Evolutionary conservation across 2,888 invertebrate genomes (phyloP), one percentile per base, ranked within the genome.

Genomic region (Dioctria linearis): DNA sequence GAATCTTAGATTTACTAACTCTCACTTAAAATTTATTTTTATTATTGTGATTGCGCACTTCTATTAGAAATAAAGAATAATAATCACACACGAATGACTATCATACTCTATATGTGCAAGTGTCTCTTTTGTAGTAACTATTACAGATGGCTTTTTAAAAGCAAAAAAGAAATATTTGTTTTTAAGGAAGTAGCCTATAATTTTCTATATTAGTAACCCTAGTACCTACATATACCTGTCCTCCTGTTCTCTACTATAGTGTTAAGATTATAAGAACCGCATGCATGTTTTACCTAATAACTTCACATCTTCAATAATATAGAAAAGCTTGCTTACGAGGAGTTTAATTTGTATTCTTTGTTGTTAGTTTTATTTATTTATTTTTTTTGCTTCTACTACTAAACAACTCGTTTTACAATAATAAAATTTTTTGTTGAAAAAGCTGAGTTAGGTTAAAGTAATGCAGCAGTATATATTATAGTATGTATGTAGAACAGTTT

Each of bases 301-400:
- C 51, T 11, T 11, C 69, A 69, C 40, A 49, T 69, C 69, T 51
- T 69, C 51, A 25, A 25, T 25, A 25, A 25, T 25, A 69, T 69
- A 69, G 69, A 69, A 51, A 25, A 37, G 69, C 69, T 69, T 69
- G 69, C 69, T 69, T 69, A 69, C 49, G 49, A 69, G 69, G 25
- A 49, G 51, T 37, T 69, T 51, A 39, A 69, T 25, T 25, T 25
- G 25, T 25, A 25, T 25, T 25, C 25, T 25, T 25, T 25, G 25
- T 25, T 25, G 25, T 25, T 25, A 25, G 25, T 25, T 25, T 25
- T 25, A 1, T 69, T 39, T 61, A 3, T 54, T 13, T 69, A 46
- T 42, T 67, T 46, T 42, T 67, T 69, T 69, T 69, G 69, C 69
- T 69, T 69, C 37, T 69, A 69, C 69, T 69, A 69, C 25, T 25